Percentiles rank a stretch among this genome's conserved stretches.
Conservation (phyloP, 2,113 vertebrate genomes). For the Ptilonorhynchus violaceus region DNA sequence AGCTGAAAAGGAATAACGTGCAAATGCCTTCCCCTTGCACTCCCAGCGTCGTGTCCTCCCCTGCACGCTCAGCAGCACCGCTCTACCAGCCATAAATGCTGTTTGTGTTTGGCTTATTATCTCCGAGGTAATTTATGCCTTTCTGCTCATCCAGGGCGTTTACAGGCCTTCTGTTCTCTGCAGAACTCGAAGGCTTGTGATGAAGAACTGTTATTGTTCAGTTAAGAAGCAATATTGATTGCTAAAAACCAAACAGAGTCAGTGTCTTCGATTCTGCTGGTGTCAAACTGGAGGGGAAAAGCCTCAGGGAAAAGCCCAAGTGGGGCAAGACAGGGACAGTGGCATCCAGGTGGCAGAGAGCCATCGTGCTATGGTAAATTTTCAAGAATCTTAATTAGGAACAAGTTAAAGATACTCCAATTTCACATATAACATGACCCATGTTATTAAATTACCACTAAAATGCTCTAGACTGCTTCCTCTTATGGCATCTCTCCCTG, state of each 20-base stretch:
- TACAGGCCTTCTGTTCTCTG: not conserved
- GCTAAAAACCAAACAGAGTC: not conserved
- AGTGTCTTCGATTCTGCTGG: not conserved
- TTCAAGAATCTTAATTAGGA: not conserved
- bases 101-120: slow-evolving; percentile 6
- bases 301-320: not conserved
- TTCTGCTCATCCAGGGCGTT: not conserved
- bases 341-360: not conserved
- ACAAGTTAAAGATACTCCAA: not conserved
- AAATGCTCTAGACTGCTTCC: not conserved
- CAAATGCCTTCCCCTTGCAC: not conserved
- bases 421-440: not conserved
- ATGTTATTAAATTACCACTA: not conserved
- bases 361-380: not conserved
- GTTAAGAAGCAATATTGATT: not conserved
- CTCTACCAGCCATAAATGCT: not conserved
- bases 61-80: not conserved
- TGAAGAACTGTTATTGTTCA: not conserved
- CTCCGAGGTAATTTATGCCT: slow-evolving; percentile 12
- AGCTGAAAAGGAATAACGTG: not conserved
- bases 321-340: not conserved
- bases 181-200: not conserved
- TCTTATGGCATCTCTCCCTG: fast-evolving
- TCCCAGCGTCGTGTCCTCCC: not conserved
- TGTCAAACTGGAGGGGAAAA: not conserved